Evolutionary conservation across 2,797 vertebrate genomes (phyloP).

Genomic region (Hydrolagus colliei): DNA sequence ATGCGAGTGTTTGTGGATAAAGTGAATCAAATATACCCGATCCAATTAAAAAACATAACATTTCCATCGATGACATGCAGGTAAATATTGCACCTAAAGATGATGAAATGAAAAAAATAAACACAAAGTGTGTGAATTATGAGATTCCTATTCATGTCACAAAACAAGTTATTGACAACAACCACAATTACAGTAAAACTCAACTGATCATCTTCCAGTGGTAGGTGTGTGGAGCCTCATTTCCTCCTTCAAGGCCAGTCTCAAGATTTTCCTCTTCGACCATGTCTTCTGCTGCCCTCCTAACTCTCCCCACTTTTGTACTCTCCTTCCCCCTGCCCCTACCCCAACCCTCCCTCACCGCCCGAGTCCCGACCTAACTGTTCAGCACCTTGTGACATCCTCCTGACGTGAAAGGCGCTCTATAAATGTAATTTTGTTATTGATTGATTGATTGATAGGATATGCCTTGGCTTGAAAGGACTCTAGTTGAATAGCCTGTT

Average conservation of each 20-base stretch:
- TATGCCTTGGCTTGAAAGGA: too few relatives aligned
- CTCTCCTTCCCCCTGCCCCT: too few relatives aligned
- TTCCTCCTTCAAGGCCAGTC: background rate
- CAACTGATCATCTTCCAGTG: background rate
- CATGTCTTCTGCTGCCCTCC: background rate
- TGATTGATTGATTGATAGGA: too few relatives aligned
- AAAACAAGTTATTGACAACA: background rate
- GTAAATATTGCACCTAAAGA: constrained; percentile 55
- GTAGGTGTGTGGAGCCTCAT: background rate
- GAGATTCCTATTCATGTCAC: background rate
- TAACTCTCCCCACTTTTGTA: background rate
- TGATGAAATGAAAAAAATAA: constrained; percentile 22
- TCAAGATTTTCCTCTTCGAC: background rate
- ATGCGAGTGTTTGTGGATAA: constrained; percentile 49
- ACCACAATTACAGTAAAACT: background rate
- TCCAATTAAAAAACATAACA: constrained; percentile 44
- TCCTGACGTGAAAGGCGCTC: too few relatives aligned
- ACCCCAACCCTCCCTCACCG: too few relatives aligned
- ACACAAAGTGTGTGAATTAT: background rate
- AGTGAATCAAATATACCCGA: constrained; percentile 46
- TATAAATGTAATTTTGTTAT: too few relatives aligned
- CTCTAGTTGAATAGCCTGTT: too few relatives aligned
- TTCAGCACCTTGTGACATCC: too few relatives aligned
- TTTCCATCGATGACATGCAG: constrained; percentile 49
- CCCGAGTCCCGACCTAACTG: too few relatives aligned